A percentile compares a stretch with the other conserved stretches of the same genome.
These are phyloP conservation scores for Branchinecta lindahli DNA, from an alignment of 1,140 invertebrate species.

Conservation along the genomic window DNA sequence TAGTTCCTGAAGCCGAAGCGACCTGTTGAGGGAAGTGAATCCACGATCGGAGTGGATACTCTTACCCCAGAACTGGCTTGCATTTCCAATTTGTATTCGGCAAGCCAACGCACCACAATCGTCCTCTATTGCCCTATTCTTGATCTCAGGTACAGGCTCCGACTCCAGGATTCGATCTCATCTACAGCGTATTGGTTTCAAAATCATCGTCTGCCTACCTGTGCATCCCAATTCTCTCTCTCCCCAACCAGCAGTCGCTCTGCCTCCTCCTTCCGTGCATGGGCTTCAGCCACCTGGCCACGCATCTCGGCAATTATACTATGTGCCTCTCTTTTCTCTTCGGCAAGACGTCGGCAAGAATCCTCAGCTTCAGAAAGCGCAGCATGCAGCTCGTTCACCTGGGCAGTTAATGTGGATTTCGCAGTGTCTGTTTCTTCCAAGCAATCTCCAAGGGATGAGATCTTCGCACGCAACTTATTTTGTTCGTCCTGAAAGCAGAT, in stretches of 20 bases:
- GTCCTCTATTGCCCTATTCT: too few species aligned
- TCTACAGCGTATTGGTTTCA: too few species aligned
- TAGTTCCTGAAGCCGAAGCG: too few species aligned
- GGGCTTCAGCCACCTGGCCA: conserved; percentile 43
- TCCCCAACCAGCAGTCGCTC: conserved; percentile 43
- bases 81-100: too few species aligned
- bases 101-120: too few species aligned
- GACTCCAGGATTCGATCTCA: too few species aligned
- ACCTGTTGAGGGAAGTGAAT: too few species aligned
- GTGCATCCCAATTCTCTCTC: conserved; percentile 39
- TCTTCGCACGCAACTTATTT: conserved; percentile 11
- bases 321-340: conserved; percentile 56
- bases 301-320: conserved; percentile 47
- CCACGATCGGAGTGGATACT: too few species aligned
- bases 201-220: conserved; percentile 28
- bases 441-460: conserved; percentile 12
- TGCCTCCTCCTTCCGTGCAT: conserved; percentile 37
- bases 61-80: too few species aligned
- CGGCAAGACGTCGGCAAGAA: conserved; percentile 51
- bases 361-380: conserved; percentile 51
- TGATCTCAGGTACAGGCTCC: too few species aligned
- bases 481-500: neutral
- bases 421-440: conserved; percentile 58
- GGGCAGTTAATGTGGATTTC: conserved; percentile 56
- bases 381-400: conserved; percentile 54